Conservation (phyloP, 2,113 vertebrate species). For the Hippopotamus amphibius region DNA sequence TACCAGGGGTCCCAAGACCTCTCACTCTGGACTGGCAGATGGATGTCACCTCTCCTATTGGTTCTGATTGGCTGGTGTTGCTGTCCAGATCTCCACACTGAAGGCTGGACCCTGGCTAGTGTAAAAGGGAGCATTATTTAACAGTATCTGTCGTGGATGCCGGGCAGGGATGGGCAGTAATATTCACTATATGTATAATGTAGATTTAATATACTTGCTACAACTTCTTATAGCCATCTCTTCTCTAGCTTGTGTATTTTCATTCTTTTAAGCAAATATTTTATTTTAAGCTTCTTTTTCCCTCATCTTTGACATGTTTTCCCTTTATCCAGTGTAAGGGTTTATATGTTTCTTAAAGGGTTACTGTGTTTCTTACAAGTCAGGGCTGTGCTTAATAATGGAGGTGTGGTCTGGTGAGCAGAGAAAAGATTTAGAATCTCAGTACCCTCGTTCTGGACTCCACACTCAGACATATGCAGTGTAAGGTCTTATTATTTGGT, state of each 20-base stretch:
- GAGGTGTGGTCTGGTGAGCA: not conserved
- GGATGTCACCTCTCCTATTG: not conserved
- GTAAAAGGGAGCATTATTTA: not conserved
- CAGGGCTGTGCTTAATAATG: too few species aligned
- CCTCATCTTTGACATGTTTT: not conserved
- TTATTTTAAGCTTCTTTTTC: not conserved
- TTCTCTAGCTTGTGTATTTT: not conserved
- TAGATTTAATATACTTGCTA: not conserved
- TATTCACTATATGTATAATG: not conserved
- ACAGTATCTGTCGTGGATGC: not conserved
- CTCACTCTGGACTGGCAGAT: too few species aligned
- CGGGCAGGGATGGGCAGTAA: too few species aligned
- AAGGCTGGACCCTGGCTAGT: not conserved
- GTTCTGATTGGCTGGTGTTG: not conserved
- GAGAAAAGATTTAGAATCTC: not conserved
- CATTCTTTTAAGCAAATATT: not conserved
- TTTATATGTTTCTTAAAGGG: not conserved
- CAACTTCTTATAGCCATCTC: not conserved
- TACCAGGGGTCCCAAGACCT: too few species aligned
- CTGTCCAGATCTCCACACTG: not conserved
- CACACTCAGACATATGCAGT: not conserved
- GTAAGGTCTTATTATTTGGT: not conserved
- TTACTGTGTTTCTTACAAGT: not conserved
- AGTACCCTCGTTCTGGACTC: fast-evolving
- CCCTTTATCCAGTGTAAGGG: not conserved